Base-by-base conservation (phyloP, 2,888 invertebrate genomes). In the Drosophila sordidula region DNA sequence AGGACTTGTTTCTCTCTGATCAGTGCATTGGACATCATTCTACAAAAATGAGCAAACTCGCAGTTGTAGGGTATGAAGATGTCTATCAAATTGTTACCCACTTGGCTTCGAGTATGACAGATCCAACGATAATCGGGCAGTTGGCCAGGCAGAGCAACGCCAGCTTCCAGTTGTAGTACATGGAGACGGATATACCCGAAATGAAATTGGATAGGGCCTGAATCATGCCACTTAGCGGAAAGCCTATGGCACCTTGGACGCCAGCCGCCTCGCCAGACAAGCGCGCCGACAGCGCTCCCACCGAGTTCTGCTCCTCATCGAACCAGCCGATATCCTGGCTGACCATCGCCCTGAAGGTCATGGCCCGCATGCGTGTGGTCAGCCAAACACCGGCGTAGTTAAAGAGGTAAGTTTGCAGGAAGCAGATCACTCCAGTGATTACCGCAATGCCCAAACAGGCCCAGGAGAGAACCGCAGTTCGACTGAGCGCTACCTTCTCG, bases 241-340 rank as follows among this genome's bases (percentile, higher is more conserved):
- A 95, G 0, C 96, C 96, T 0, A 95, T 95, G 0, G 95, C 95
- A 12, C 96, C 96, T 89, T 96, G 96, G 0, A 96, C 95, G 2
- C 94, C 95, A 0, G 95, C 94, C 0, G 95, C 95, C 86, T 96
- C 96, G 0, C 95, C 95, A 0, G 96, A 95, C 0, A 96, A 91
- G 12, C 95, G 92, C 0, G 95, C 94, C 50, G 95, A 95, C 0
- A 96, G 88, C 0, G 95, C 94, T 0, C 96, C 96, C 0, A 95
- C 94, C 1, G 95, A 95, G 89, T 96, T 95, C 1, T 90, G 79
- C 0, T 95, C 93, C 38, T 95, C 93, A 87, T 96, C 96, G 90
- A 95, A 96, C 95, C 95, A 96, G 6, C 94, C 95, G 70, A 96
- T 94, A 83, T 96, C 96, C 89, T 96, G 96, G 45, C 93, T 92